phyloP scores from a whole-genome alignment of 2,113 vertebrate genomes.

The Lethenteron reissneri region DNA sequence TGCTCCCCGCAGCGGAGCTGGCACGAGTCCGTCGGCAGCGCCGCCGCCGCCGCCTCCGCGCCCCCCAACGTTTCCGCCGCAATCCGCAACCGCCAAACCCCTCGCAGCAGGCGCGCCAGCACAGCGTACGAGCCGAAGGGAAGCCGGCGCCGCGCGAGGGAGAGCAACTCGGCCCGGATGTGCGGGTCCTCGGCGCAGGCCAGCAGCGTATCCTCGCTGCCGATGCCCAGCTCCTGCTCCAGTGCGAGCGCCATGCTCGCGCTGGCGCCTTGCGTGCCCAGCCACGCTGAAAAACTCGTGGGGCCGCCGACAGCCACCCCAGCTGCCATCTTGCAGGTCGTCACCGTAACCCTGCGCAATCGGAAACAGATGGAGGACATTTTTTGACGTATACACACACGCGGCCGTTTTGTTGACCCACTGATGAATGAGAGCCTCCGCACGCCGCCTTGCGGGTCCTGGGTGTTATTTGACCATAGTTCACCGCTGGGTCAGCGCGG shows the following conservation, averaged over 20 bases:
- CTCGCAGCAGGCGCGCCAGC: conserved; percentile 5
- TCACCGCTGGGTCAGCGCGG: too few relatives aligned
- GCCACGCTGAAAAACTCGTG: background rate
- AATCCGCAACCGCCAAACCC: background rate
- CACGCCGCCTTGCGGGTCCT: too few relatives aligned
- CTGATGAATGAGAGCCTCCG: too few relatives aligned
- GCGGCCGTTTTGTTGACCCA: too few relatives aligned
- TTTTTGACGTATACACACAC: too few relatives aligned
- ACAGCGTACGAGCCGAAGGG: conserved; percentile 2
- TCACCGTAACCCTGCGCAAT: too few relatives aligned
- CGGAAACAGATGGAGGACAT: too few relatives aligned
- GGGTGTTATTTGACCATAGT: too few relatives aligned
- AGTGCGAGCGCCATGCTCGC: background rate
- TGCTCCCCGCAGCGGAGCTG: background rate
- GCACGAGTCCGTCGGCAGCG: background rate
- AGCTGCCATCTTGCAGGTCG: too few relatives aligned
- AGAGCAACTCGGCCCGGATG: background rate
- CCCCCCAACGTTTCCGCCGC: background rate
- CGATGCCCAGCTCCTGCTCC: background rate
- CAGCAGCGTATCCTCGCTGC: background rate
- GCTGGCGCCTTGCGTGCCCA: background rate
- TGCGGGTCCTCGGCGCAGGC: conserved; percentile 1
- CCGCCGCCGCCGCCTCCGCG: background rate
- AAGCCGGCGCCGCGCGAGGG: background rate
- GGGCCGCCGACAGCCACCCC: background rate